Conservation (phyloP, 23 tunicate genomes). For the Ascidia mentula region DNA sequence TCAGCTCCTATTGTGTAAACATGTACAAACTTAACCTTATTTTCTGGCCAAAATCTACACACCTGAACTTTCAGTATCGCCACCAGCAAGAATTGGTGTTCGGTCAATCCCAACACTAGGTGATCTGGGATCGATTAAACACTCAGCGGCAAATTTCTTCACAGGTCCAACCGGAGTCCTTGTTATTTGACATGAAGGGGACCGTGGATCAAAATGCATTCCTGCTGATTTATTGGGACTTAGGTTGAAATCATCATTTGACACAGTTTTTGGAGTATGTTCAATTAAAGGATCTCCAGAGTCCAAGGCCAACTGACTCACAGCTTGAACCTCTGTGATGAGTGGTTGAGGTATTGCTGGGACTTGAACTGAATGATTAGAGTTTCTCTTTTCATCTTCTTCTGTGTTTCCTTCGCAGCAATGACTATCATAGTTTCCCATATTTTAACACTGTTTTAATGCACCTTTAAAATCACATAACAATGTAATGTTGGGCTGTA, state of each 20-base stretch:
- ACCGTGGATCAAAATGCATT: conserved; percentile 37
- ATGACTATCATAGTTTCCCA: conserved; percentile 9
- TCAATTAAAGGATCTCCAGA: too few species aligned
- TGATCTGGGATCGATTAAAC: conserved; percentile 46
- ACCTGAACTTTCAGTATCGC: not conserved
- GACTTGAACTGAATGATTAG: not conserved
- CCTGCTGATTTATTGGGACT: not conserved
- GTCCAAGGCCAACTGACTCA: too few species aligned
- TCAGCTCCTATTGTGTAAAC: too few species aligned
- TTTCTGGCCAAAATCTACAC: not conserved
- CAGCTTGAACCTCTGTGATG: not conserved
- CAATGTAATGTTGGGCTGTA: too few species aligned
- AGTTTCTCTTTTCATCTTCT: not conserved
- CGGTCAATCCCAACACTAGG: conserved; percentile 36
- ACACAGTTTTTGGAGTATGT: not conserved
- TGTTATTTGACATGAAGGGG: conserved; percentile 23
- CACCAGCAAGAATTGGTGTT: conserved; percentile 28
- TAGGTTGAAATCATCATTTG: not conserved
- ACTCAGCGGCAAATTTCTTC: not conserved
- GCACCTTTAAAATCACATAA: too few species aligned
- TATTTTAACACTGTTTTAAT: not conserved
- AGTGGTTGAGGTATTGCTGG: not conserved
- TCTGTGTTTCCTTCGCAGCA: conserved; percentile 5
- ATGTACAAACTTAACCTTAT: too few species aligned
- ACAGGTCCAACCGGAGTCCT: conserved; percentile 46